Evolutionary conservation across 2,888 invertebrate genomes (phyloP).

Genomic region (Hirtodrosophila histrioides): DNA sequence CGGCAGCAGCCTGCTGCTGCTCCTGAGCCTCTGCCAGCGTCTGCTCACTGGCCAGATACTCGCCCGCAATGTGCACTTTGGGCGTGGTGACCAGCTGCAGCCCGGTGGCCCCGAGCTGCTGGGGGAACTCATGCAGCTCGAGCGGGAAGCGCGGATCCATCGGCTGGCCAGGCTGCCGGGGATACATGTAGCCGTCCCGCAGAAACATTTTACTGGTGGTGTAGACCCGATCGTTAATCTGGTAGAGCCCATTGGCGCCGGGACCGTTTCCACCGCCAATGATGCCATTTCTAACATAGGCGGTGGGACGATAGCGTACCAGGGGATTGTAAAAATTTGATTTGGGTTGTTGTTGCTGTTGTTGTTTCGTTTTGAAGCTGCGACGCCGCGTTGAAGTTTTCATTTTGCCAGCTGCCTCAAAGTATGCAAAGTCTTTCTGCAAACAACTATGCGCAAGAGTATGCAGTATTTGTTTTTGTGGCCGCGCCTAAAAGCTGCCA

Average conservation of each 20-base stretch:
- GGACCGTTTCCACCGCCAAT: conserved; percentile 80
- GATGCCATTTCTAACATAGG: conserved; percentile 81
- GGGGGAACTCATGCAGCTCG: conserved; percentile 82
- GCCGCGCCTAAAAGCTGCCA: conserved; percentile 16
- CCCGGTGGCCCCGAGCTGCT: conserved; percentile 81
- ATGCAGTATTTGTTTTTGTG: conserved; percentile 21
- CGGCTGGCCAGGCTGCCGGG: conserved; percentile 81
- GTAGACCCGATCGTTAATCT: conserved; percentile 82
- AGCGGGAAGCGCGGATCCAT: conserved; percentile 83
- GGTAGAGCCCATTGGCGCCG: conserved; percentile 80
- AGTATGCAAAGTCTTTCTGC: conserved; percentile 46
- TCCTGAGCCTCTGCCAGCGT: conserved; percentile 32
- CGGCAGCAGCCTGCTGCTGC: conserved; percentile 51
- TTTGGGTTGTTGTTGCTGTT: conserved; percentile 49
- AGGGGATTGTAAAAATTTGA: conserved; percentile 69
- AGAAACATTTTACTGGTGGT: conserved; percentile 83
- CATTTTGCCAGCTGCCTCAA: conserved; percentile 42
- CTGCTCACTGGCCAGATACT: conserved; percentile 77
- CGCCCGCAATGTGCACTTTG: conserved; percentile 83
- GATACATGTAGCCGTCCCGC: conserved; percentile 83
- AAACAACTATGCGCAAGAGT: conserved; percentile 14
- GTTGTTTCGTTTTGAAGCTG: conserved; percentile 82
- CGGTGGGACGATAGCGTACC: conserved; percentile 75
- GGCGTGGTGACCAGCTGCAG: conserved; percentile 79
- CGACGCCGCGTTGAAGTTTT: conserved; percentile 82